Percentiles rank a stretch among this genome's conserved stretches.
Conservation (phyloP, 2,888 invertebrate species). For the Lasioglossum figueresi region DNA sequence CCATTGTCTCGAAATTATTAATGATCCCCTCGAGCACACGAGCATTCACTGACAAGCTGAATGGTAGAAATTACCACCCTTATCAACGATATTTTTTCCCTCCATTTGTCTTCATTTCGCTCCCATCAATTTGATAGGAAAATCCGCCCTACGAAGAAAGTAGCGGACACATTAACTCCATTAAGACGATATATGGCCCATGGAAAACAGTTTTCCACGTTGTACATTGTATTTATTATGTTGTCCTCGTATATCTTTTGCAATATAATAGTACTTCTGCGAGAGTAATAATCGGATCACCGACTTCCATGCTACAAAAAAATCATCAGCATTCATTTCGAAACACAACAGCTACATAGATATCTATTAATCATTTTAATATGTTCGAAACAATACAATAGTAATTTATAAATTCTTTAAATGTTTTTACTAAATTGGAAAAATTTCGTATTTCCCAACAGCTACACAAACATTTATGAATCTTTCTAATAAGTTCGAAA, state of each 20-base stretch:
- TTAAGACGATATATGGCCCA: slow-evolving; percentile 28
- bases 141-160: slow-evolving; percentile 24
- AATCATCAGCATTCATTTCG: no score
- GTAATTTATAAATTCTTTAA: no score
- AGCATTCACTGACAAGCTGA: slow-evolving; percentile 7
- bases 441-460: no score
- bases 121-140: slow-evolving; percentile 22
- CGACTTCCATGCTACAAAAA: neutral
- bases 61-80: slow-evolving; percentile 10
- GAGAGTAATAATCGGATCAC: neutral
- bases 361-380: no score
- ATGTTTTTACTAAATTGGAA: no score
- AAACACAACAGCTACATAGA: no score
- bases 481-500: no score
- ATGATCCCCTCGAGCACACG: neutral
- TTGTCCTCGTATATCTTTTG: neutral
- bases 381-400: no score
- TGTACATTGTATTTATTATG: slow-evolving; percentile 16
- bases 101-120: slow-evolving; percentile 36
- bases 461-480: no score
- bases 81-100: slow-evolving; percentile 9
- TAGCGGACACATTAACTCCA: slow-evolving; percentile 32
- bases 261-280: neutral
- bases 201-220: slow-evolving; percentile 25
- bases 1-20: slow-evolving; percentile 12